A percentile compares a stretch with the other conserved stretches of the same genome.
These are phyloP conservation scores for Acanthosepion lycidas DNA, from an alignment of 2,888 invertebrate genomes.

Conservation along the genomic window DNA sequence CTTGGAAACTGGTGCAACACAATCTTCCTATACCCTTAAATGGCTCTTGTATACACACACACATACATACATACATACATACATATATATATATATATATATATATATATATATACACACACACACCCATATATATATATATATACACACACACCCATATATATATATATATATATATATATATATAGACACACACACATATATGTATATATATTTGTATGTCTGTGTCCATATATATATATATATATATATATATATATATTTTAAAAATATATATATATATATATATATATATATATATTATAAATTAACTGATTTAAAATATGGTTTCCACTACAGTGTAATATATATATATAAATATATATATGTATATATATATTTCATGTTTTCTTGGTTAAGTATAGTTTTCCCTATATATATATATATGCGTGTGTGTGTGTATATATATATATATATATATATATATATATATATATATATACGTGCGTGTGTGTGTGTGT, in stretches of 20 bases:
- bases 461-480: background rate
- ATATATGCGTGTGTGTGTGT: background rate
- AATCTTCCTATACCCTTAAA: too few relatives aligned
- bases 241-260: background rate
- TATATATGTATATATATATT: background rate
- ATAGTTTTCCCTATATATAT: background rate
- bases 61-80: background rate
- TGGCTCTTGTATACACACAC: background rate
- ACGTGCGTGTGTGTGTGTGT: too few relatives aligned
- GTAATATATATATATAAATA: background rate
- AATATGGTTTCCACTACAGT: too few relatives aligned
- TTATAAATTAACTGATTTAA: too few relatives aligned
- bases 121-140: too few relatives aligned
- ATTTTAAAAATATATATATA: conserved; percentile 34
- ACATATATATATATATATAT: too few relatives aligned
- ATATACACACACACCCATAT: too few relatives aligned
- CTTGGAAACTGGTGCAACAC: too few relatives aligned
- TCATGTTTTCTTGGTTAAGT: too few relatives aligned
- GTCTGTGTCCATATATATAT: background rate
- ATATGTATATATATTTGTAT: background rate
- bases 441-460: background rate
- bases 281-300: background rate
- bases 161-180: too few relatives aligned
- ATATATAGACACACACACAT: too few relatives aligned
- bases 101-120: too few relatives aligned